Conservation (phyloP, 2,113 vertebrate genomes). For the Leiothrix lutea region DNA sequence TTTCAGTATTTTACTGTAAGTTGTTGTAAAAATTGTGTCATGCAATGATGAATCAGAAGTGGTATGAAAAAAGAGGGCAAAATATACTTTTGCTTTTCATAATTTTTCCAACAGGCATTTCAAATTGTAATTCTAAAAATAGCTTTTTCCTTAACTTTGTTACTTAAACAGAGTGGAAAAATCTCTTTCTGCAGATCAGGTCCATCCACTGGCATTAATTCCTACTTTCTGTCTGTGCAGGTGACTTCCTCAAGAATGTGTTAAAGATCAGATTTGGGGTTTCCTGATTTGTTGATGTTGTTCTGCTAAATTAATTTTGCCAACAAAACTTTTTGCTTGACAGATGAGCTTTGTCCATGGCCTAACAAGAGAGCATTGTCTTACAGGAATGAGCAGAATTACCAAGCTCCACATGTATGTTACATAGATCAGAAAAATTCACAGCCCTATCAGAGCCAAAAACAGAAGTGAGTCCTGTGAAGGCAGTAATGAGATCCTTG, state of each 20-base stretch:
- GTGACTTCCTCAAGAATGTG: neutral
- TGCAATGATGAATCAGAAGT: neutral
- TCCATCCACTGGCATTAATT: neutral
- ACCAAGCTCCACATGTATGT: neutral
- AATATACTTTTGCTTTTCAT: neutral
- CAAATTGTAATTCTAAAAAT: neutral
- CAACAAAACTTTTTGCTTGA: neutral
- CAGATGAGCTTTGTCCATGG: neutral
- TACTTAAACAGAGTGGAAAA: neutral
- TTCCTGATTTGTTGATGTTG: neutral
- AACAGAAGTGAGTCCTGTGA: neutral
- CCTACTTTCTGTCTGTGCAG: neutral
- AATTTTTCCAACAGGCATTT: neutral
- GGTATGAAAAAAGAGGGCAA: neutral
- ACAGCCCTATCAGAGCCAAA: neutral
- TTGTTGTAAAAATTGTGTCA: slow-evolving; percentile 1
- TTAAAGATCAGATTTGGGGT: neutral
- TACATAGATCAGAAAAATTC: neutral
- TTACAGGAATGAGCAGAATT: neutral
- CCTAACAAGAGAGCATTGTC: neutral
- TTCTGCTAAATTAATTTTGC: neutral
- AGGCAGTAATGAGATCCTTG: neutral
- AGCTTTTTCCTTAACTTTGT: neutral
- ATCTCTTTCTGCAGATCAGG: neutral
- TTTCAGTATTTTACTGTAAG: neutral